A percentile compares a stretch with the other conserved stretches of the same genome.
Conservation (phyloP, 2,797 vertebrate species). For the Luscinia megarhynchos region DNA sequence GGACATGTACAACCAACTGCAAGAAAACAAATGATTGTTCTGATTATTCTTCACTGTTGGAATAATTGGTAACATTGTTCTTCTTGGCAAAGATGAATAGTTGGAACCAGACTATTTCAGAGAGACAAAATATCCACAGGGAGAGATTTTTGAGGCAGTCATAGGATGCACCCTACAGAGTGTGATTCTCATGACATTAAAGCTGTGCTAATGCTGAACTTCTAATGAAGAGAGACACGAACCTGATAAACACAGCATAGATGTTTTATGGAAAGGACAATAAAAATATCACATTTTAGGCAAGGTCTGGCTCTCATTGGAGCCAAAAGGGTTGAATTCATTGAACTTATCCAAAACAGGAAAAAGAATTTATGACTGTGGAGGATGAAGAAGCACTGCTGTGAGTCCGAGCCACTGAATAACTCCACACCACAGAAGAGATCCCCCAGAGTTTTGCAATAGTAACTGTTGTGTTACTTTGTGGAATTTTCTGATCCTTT, state of each 20-base stretch:
- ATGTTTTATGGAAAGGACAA: conserved; percentile 11
- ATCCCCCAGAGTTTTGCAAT: conserved; percentile 65
- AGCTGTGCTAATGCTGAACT: conserved; percentile 20
- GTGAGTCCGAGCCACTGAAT: conserved; percentile 24
- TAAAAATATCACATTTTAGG: conserved; percentile 40
- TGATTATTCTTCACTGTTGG: conserved; percentile 64
- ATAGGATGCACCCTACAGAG: conserved; percentile 67
- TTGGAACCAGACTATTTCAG: conserved; percentile 56
- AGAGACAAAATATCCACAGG: conserved; percentile 68
- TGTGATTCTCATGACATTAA: conserved; percentile 69
- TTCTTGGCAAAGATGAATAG: conserved; percentile 66
- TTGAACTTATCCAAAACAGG: conserved; percentile 42
- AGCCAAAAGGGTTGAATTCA: conserved; percentile 1
- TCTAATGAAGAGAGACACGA: conserved; percentile 31
- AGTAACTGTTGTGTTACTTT: conserved; percentile 50
- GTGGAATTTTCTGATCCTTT: conserved; percentile 68
- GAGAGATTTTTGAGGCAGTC: conserved; percentile 60
- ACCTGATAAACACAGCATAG: conserved; percentile 36
- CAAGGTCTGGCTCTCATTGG: conserved; percentile 17
- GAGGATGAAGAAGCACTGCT: conserved; percentile 16
- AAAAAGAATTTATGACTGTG: conserved; percentile 38
- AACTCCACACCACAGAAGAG: conserved; percentile 27
- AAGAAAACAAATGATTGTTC: conserved; percentile 47
- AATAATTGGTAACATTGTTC: conserved; percentile 72
- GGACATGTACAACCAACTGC: conserved; percentile 40